Percentiles rank a stretch among this genome's conserved stretches.
Evolutionary conservation across 37 sponge, comb jelly and placozoan species (phyloP).

Genomic region (Ianthella basta): DNA sequence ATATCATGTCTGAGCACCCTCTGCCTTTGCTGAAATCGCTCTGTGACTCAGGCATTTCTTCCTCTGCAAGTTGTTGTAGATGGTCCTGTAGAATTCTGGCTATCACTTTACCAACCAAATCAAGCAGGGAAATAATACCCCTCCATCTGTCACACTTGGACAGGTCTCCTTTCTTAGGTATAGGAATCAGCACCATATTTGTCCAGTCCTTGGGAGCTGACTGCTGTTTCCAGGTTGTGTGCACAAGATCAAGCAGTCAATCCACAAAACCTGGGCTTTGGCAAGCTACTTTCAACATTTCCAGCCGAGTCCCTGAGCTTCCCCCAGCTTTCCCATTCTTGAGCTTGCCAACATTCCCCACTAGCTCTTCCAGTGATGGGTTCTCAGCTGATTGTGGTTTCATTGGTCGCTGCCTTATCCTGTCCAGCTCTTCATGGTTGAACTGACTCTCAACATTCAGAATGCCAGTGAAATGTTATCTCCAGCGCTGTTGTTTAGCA

Average conservation of each 20-base stretch:
- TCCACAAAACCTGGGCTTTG: too few relatives aligned
- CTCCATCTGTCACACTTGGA: too few relatives aligned
- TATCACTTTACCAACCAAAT: not conserved
- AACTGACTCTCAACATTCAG: conserved; percentile 31
- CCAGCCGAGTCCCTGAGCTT: too few relatives aligned
- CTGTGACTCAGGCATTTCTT: not conserved
- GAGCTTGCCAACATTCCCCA: not conserved
- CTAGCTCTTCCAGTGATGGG: not conserved
- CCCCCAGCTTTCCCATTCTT: too few relatives aligned
- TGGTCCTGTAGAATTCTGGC: not conserved
- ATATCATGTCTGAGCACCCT: too few relatives aligned
- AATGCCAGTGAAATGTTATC: conserved; percentile 12
- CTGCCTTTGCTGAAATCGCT: not conserved
- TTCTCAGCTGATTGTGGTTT: not conserved
- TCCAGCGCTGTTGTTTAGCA: conserved; percentile 24
- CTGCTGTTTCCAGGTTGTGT: too few relatives aligned
- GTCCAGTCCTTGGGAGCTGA: too few relatives aligned
- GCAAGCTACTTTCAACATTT: too few relatives aligned
- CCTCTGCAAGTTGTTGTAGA: conserved; percentile 6
- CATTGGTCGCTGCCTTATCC: too few relatives aligned
- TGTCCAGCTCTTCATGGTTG: not conserved
- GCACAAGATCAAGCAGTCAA: too few relatives aligned
- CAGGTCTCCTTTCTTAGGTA: not conserved
- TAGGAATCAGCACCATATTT: conserved; percentile 17
- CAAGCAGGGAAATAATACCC: too few relatives aligned